These are phyloP conservation scores for Prinia subflava DNA, from an alignment of 2,113 vertebrate species.

Conservation along the genomic window DNA sequence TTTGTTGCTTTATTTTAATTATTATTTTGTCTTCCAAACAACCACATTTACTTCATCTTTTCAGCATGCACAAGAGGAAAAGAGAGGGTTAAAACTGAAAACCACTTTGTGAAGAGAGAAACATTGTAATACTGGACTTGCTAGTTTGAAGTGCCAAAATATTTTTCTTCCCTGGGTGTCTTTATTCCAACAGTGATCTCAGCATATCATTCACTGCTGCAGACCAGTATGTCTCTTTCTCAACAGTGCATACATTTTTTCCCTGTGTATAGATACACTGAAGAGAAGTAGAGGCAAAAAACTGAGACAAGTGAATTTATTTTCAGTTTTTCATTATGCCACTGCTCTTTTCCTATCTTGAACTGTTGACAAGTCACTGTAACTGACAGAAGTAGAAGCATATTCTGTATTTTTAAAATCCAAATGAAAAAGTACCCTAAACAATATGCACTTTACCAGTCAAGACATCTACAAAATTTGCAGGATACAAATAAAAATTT, in stretches of 20 bases:
- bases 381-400: not conserved
- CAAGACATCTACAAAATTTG: not conserved
- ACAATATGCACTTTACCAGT: not conserved
- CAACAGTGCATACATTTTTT: not conserved
- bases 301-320: not conserved
- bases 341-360: not conserved
- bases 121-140: not conserved
- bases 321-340: not conserved
- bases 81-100: not conserved
- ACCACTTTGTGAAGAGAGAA: not conserved
- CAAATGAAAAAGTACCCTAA: not conserved
- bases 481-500: not conserved
- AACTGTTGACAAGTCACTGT: not conserved
- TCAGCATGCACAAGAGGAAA: not conserved
- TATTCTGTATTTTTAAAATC: not conserved
- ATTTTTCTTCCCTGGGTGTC: not conserved
- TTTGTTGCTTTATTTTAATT: not conserved
- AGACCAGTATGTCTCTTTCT: not conserved
- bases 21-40: not conserved
- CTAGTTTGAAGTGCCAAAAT: not conserved
- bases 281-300: not conserved
- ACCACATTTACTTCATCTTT: not conserved
- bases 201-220: not conserved
- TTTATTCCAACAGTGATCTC: not conserved
- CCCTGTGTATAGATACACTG: not conserved